Conservation (phyloP, 2,113 vertebrate genomes). For the Bubo bubo region DNA sequence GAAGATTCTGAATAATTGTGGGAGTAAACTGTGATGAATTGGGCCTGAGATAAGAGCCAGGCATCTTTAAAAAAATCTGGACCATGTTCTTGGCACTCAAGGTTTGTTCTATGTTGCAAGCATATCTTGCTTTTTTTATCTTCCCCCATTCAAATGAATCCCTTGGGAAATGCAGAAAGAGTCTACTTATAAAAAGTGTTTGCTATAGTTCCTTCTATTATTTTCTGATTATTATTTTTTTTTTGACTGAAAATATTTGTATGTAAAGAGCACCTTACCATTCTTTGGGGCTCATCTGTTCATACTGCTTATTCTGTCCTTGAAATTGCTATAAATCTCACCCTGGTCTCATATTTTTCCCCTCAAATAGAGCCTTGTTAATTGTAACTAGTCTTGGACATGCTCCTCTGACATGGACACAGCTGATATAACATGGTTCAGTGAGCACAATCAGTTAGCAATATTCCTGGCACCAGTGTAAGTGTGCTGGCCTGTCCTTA, state of each 20-base stretch:
- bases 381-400: not conserved
- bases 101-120: not conserved
- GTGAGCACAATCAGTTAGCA: not conserved
- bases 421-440: not conserved
- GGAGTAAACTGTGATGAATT: conserved; percentile 22
- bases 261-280: not conserved
- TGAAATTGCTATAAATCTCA: not conserved
- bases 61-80: conserved; percentile 13
- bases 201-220: not conserved
- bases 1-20: conserved; percentile 15
- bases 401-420: not conserved
- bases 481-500: not conserved
- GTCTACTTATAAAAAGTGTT: not conserved
- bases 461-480: not conserved
- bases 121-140: not conserved
- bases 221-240: not conserved
- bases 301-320: not conserved
- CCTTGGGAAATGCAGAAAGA: not conserved
- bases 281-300: not conserved
- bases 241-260: not conserved
- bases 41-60: conserved; percentile 11
- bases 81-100: not conserved
- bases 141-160: not conserved
- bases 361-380: not conserved
- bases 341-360: not conserved